Base-by-base conservation (phyloP, 2,888 invertebrate species). In the Pollenia angustigena region DNA sequence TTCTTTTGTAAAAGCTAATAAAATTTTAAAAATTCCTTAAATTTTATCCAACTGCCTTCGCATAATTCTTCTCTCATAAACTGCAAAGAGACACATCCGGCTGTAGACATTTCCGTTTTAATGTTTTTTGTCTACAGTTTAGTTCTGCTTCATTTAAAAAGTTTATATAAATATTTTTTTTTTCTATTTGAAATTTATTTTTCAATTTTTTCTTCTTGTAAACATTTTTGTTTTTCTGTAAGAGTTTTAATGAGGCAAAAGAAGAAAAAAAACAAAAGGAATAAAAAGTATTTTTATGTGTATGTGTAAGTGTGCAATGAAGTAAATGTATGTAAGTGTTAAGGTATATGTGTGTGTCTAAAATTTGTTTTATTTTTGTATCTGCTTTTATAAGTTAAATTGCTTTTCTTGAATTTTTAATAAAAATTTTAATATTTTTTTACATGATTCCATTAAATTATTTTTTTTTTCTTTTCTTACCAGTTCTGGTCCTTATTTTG, bases 101-200 rank as follows among this genome's bases (percentile, higher is more conserved):
- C 62, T 62, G 80, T 64, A 71, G 71, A 80, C 54, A 64, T 71
- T 62, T 80, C 71, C 80, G 62, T 64, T 80, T 71, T 62, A 62
- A 52, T 71, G 48, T 50, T 72, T 76, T 32, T 32, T 54, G 76
- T 76, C 54, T 78, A 12, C 46, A 66, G 16, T 54, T 80, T 69
- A 52, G 52, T 71, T 80, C 62, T 50, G 71, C 71, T 71, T 71
- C 62, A 71, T 80, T 71, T 71, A 52, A 52, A 80, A 80, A 23
- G 23, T 23, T 23, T 23, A 23, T 23, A 23, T 23, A 23, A 23
- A 80, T n/a, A 50, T 64, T 64, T 44, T n/a, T 66, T 56, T 66
- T 48, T 56, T 18, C 6, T 60, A 42, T 32, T 46, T 23, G 10
- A 56, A 23, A 72, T 54, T 68, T n/a, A 16, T 56, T 58, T 68